Percentiles rank a stretch among this genome's conserved stretches.
phyloP scores from a whole-genome alignment of 2,113 vertebrate species.

The Megaptera novaeangliae region DNA sequence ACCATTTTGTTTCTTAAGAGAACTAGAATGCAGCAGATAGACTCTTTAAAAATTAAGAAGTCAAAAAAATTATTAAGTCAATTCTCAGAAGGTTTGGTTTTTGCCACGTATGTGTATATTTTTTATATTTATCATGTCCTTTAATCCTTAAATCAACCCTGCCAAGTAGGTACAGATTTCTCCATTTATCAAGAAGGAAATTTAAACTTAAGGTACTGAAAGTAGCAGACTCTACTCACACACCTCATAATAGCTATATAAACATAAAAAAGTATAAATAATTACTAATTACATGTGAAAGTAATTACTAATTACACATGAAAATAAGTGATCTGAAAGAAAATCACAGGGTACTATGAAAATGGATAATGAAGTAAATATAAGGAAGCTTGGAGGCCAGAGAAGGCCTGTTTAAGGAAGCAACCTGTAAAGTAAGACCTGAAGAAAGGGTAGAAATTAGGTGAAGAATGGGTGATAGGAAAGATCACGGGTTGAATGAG shows the following conservation, averaged over 20 bases:
- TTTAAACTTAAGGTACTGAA: neutral
- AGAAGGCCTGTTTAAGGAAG: neutral
- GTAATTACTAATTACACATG: neutral
- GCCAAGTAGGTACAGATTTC: neutral
- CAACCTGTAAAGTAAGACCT: neutral
- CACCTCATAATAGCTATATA: neutral
- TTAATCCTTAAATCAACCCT: neutral
- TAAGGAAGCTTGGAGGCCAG: neutral
- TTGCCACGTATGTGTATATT: too few relatives aligned
- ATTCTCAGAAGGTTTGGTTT: neutral
- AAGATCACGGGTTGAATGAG: neutral
- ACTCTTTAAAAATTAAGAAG: neutral
- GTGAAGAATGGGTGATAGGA: neutral
- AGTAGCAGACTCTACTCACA: neutral
- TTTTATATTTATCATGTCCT: neutral
- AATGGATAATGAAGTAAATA: neutral
- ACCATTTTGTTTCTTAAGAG: neutral
- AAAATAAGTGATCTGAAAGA: neutral
- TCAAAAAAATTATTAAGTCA: neutral
- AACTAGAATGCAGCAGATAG: neutral
- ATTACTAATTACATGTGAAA: neutral
- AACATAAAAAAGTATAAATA: neutral
- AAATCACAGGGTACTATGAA: neutral
- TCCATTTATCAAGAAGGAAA: neutral
- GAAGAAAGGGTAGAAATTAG: neutral